These are phyloP conservation scores for Empidonax traillii DNA, from an alignment of 2,113 vertebrate genomes.

Conservation along the genomic window DNA sequence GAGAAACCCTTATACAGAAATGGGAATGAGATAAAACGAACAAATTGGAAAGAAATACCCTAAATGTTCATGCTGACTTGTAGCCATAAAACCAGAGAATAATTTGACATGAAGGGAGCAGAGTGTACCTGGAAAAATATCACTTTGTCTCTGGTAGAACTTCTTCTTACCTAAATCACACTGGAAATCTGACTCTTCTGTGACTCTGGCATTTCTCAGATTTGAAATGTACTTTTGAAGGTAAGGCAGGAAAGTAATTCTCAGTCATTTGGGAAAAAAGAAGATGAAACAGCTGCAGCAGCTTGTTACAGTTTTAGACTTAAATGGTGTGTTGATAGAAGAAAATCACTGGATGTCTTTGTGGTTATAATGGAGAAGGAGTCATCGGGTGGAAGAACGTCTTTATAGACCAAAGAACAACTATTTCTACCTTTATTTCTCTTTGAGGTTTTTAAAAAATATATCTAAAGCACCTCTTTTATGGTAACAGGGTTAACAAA, in stretches of 20 bases:
- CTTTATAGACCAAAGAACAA: neutral
- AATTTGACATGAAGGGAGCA: neutral
- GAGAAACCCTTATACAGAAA: neutral
- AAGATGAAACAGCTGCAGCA: constrained; percentile 45
- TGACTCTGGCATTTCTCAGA: neutral
- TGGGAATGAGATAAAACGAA: neutral
- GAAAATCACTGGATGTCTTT: neutral
- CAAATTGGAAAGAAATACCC: neutral
- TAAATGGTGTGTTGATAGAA: neutral
- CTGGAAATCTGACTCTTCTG: neutral
- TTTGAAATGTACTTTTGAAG: neutral
- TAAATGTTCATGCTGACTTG: neutral
- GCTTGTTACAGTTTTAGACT: neutral
- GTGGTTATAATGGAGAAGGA: accelerated
- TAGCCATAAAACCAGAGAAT: neutral
- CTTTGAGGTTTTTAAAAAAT: neutral
- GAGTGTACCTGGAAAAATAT: constrained; percentile 5
- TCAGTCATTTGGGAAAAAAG: neutral
- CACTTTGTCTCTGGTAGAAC: neutral
- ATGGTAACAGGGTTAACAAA: neutral
- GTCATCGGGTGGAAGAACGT: neutral
- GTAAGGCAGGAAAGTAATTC: neutral
- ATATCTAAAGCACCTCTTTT: neutral
- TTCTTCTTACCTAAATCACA: constrained; percentile 5
- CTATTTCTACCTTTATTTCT: neutral